phyloP scores from a whole-genome alignment of 1,140 invertebrate species.

The Linepithema humile region DNA sequence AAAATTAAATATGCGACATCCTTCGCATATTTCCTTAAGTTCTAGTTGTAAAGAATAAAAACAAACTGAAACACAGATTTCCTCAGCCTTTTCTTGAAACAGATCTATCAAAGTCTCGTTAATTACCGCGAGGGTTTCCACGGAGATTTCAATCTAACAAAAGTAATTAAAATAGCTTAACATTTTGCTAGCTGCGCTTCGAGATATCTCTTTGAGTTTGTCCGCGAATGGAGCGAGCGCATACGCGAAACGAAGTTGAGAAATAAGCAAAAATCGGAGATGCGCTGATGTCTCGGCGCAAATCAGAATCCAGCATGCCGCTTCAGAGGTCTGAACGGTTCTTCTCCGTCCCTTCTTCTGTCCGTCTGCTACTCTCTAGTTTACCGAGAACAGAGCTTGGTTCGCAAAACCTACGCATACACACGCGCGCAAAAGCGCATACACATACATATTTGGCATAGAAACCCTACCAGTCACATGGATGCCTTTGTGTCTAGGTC shows the following conservation, averaged over 20 bases:
- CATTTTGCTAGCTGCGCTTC: not conserved
- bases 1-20: not conserved
- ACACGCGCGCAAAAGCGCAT: constrained; percentile 43
- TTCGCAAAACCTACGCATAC: constrained; percentile 74
- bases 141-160: not conserved
- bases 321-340: constrained; percentile 22
- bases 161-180: not conserved
- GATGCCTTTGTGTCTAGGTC: constrained; percentile 59
- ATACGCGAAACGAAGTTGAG: not conserved
- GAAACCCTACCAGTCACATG: constrained; percentile 79
- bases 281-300: constrained; percentile 70
- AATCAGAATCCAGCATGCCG: constrained; percentile 68
- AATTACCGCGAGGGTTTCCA: not conserved
- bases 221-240: not conserved
- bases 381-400: constrained; percentile 64
- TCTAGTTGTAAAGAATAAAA: not conserved
- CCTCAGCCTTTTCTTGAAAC: not conserved
- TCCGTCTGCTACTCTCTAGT: constrained; percentile 56
- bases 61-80: not conserved
- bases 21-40: not conserved
- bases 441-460: constrained; percentile 82
- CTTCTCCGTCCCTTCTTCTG: constrained; percentile 12
- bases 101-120: not conserved
- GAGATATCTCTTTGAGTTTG: not conserved
- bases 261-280: not conserved